Evolutionary conservation across 2,888 invertebrate genomes (phyloP), one percentile per base, ranked within the genome.

Genomic region (Lithophane leautieri): DNA sequence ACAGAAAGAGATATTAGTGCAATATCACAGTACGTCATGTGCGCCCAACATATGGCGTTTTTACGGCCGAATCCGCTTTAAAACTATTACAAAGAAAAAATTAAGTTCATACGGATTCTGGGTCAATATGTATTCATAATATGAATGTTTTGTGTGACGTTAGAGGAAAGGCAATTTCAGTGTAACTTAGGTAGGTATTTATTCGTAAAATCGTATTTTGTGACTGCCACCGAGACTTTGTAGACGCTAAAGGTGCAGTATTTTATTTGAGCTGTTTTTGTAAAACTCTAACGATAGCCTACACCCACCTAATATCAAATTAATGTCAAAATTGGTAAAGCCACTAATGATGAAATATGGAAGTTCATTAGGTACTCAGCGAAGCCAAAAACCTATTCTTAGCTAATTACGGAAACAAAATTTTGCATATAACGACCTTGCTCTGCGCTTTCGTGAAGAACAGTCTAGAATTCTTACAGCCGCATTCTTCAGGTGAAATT

Each of bases 1-100:
- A 28, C 50, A 54, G 6, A 25, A 71, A 16, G 11, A 79, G 50
- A 63, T 70, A 82, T 70, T 62, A 76, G 28, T 70, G 72, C 40
- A 80, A 84, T 84, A 84, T 72, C 9, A 52, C 58, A 71, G 12
- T 19, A 70, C 22, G 60, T 44, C 81, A 76, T 56, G 56, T 76
- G 63, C 70, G 70, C 47, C n/a, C 12, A 61, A 81, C 70, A 76
- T 47, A 71, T 65, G 67, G 60, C 56, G 25, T 65, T 84, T 82
- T 76, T 81, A 84, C 65, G 25, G 60, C 67, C 42, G 4, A 56
- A 25, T 25, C 65, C 14, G 69, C 50, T 47, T 62, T 58, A 56
- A 62, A 47, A 72, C 28, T 70, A 65, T 52, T 42, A 50, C 47
- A 69, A 72, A 67, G 58, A 80, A 82, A 80, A 76, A 81, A 73